Evolutionary conservation across 2,113 vertebrate species (phyloP).

Genomic region (Fregetta grallaria): DNA sequence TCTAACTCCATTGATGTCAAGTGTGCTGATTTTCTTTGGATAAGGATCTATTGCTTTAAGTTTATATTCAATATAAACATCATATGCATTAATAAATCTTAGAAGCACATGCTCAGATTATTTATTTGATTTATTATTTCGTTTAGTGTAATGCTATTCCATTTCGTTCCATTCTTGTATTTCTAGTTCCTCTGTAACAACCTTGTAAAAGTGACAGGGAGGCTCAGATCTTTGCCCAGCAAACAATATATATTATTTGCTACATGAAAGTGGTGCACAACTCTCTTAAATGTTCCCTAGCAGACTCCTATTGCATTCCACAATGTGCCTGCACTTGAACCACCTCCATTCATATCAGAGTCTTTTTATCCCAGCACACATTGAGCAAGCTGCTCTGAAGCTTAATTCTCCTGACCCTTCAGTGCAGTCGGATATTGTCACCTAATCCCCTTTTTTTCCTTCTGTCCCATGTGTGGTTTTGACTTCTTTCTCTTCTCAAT

Average conservation of each 20-base stretch:
- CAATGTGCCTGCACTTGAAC: conserved; percentile 80
- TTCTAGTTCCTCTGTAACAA: conserved; percentile 54
- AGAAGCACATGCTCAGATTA: background rate
- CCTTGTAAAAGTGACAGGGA: conserved; percentile 67
- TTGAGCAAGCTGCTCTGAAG: conserved; percentile 76
- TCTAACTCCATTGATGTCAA: background rate
- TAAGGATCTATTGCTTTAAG: background rate
- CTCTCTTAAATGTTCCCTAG: conserved; percentile 68
- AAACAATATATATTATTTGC: conserved; percentile 72
- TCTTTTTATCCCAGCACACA: conserved; percentile 80
- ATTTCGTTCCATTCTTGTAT: conserved; percentile 30
- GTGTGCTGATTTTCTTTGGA: background rate
- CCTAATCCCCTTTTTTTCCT: conserved; percentile 81
- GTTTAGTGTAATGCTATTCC: background rate
- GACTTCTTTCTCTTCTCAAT: conserved; percentile 81
- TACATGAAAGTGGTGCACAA: conserved; percentile 71
- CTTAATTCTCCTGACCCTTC: conserved; percentile 81
- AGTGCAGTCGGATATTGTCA: conserved; percentile 78
- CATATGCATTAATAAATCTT: conserved; percentile 3
- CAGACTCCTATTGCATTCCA: conserved; percentile 70
- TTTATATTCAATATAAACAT: conserved; percentile 28
- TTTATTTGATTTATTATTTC: conserved; percentile 57
- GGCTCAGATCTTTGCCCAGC: conserved; percentile 65
- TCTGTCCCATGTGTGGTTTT: conserved; percentile 80
- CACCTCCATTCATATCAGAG: conserved; percentile 73